Conservation (phyloP, 1,140 invertebrate species). For the Olivierus martensii region DNA sequence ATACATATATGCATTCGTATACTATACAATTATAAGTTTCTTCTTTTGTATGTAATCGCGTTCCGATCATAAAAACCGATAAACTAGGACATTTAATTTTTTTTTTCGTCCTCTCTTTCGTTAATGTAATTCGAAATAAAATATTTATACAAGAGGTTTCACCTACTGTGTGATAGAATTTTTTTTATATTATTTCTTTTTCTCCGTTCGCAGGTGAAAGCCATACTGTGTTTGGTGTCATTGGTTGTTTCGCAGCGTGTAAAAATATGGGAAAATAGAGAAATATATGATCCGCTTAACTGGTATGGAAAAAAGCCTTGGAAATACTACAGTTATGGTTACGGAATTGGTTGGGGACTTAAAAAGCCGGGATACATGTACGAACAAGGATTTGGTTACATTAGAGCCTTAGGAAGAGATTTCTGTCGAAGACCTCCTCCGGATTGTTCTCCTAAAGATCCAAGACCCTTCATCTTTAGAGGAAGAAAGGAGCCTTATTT, state of each 20-base stretch:
- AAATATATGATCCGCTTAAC: conserved; percentile 6
- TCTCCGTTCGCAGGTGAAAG: too few species aligned
- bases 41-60: too few species aligned
- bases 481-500: conserved; percentile 16
- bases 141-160: too few species aligned
- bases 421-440: conserved; percentile 8
- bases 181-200: too few species aligned
- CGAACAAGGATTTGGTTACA: conserved; percentile 15
- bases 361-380: conserved; percentile 12
- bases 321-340: conserved; percentile 12
- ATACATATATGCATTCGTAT: too few species aligned
- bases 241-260: not conserved
- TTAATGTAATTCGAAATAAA: too few species aligned
- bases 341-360: conserved; percentile 12
- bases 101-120: too few species aligned
- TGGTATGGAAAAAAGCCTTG: conserved; percentile 15
- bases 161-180: too few species aligned
- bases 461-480: conserved; percentile 12
- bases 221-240: too few species aligned
- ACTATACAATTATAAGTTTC: too few species aligned
- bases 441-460: conserved; percentile 6
- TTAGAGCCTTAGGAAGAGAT: conserved; percentile 13
- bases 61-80: too few species aligned
- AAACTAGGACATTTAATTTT: too few species aligned
- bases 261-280: conserved; percentile 13